These are phyloP conservation scores for Ectropis crepuscularia DNA, from an alignment of 2,888 invertebrate genomes.

Conservation along the genomic window DNA sequence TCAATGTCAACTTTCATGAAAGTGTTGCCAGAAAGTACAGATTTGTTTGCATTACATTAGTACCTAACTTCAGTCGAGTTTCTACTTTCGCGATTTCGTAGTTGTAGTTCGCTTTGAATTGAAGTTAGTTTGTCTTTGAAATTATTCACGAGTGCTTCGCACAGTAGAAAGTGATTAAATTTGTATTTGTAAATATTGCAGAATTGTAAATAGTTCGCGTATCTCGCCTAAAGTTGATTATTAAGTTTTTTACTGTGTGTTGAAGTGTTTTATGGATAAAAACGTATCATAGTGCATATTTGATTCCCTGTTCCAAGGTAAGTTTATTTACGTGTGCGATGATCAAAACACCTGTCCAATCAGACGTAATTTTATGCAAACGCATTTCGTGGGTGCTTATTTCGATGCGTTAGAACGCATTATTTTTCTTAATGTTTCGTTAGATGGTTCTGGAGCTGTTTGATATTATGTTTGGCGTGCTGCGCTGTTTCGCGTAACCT, in stretches of 20 bases:
- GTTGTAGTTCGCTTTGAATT: conserved; percentile 13
- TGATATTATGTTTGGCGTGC: conserved; percentile 43
- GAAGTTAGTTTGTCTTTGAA: conserved; percentile 26
- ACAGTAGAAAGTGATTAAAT: conserved; percentile 70
- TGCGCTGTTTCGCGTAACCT: conserved; percentile 64
- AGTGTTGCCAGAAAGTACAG: too few relatives aligned
- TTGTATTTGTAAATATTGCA: conserved; percentile 81
- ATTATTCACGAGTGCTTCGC: conserved; percentile 61
- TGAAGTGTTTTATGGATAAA: conserved; percentile 67
- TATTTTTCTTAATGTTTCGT: conserved; percentile 46
- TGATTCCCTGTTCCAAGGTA: conserved; percentile 56
- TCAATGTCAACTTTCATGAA: too few relatives aligned
- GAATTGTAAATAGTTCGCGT: conserved; percentile 64
- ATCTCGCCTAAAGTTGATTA: conserved; percentile 45
- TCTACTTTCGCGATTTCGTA: conserved; percentile 3
- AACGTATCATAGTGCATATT: conserved; percentile 38
- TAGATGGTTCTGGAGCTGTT: conserved; percentile 36
- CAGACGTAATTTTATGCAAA: conserved; percentile 44
- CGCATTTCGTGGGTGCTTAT: conserved; percentile 45
- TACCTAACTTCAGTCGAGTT: not conserved
- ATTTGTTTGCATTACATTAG: too few relatives aligned
- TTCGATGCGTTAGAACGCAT: conserved; percentile 37
- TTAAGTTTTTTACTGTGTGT: conserved; percentile 47
- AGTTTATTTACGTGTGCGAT: conserved; percentile 51
- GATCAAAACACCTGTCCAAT: conserved; percentile 48